Percentiles rank a stretch among this genome's conserved stretches.
Evolutionary conservation across 1,140 invertebrate species (phyloP).

Genomic region (Drosophila insularis): DNA sequence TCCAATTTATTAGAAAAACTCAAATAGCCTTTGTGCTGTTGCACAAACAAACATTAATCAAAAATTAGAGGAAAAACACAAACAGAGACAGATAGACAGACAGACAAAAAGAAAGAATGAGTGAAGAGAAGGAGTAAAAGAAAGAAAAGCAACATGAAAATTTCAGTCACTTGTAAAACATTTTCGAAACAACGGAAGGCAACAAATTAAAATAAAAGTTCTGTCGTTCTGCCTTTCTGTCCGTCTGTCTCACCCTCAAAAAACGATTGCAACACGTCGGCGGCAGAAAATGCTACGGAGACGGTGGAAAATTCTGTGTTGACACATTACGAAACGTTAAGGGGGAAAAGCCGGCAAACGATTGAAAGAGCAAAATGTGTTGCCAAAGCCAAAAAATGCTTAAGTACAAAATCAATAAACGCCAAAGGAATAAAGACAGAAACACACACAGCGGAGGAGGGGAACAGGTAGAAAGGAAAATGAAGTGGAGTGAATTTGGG

Average conservation of each 20-base stretch:
- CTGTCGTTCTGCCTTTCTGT: neutral
- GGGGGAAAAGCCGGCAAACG: constrained; percentile 38
- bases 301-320: constrained; percentile 41
- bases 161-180: constrained; percentile 75
- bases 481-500: neutral
- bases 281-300: neutral
- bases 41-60: constrained; percentile 62
- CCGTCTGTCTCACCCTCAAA: constrained; percentile 17
- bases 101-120: neutral
- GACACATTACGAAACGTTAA: constrained; percentile 52
- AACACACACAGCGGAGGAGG: neutral
- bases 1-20: constrained; percentile 70
- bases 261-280: constrained; percentile 19
- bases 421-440: neutral
- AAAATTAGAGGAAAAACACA: constrained; percentile 31
- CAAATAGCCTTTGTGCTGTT: constrained; percentile 29
- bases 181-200: constrained; percentile 47
- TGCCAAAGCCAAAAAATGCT: constrained; percentile 33
- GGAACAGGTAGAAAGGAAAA: neutral
- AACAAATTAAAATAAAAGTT: constrained; percentile 65
- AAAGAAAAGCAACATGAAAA: constrained; percentile 36
- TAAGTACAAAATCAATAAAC: constrained; percentile 38
- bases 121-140: neutral
- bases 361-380: constrained; percentile 44
- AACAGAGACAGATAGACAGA: neutral